Conservation (phyloP, 2,797 vertebrate genomes). For the Odontamblyopus rebecca region DNA sequence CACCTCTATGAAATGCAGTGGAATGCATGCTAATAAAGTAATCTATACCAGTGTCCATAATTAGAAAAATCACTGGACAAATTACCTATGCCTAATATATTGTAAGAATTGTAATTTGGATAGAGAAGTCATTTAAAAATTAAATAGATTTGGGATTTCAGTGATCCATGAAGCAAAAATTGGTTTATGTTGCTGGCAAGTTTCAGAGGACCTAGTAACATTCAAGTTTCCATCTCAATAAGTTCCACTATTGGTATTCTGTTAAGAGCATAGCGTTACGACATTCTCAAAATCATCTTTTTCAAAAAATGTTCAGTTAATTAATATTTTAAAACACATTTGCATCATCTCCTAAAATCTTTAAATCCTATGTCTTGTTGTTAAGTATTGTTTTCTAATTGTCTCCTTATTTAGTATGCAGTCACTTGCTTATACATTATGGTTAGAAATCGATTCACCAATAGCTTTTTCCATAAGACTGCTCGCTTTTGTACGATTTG, state of each 20-base stretch:
- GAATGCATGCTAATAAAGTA: conserved; percentile 76
- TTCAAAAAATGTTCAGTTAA: conserved; percentile 61
- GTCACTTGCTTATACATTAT: conserved; percentile 51
- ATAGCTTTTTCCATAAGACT: conserved; percentile 60
- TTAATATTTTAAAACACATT: conserved; percentile 26
- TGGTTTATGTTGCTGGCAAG: conserved; percentile 38
- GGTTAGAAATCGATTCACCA: conserved; percentile 46
- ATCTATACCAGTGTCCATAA: conserved; percentile 72
- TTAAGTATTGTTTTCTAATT: conserved; percentile 61
- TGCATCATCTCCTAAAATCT: conserved; percentile 61
- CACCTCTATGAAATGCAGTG: conserved; percentile 70
- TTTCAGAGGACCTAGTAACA: conserved; percentile 54
- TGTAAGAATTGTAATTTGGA: conserved; percentile 65
- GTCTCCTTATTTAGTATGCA: conserved; percentile 43
- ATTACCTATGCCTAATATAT: conserved; percentile 64
- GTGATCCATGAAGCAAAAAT: conserved; percentile 51
- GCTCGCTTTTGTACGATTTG: conserved; percentile 61
- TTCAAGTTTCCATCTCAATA: conserved; percentile 56
- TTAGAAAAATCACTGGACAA: conserved; percentile 66
- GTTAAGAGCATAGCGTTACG: conserved; percentile 56
- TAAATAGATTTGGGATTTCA: conserved; percentile 40
- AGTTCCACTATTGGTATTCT: conserved; percentile 48
- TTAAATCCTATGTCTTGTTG: conserved; percentile 51
- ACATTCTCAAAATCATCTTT: conserved; percentile 65
- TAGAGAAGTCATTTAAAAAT: conserved; percentile 45